These are phyloP conservation scores for Noctilio leporinus DNA, from an alignment of 2,113 vertebrate genomes.

Conservation along the genomic window DNA sequence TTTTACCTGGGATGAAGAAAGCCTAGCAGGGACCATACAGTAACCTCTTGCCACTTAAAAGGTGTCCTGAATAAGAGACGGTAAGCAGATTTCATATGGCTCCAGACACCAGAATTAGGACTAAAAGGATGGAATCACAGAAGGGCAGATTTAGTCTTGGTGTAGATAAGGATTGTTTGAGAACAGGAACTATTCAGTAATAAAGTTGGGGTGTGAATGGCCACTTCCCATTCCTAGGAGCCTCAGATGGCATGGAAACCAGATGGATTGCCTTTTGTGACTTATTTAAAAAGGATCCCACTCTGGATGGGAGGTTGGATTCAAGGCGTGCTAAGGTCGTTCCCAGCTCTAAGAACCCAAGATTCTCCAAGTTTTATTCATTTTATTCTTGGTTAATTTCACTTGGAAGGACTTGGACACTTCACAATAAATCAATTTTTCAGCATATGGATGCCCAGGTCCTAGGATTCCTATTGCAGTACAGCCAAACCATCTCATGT, in stretches of 20 bases:
- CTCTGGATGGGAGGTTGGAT: background rate
- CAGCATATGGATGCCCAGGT: background rate
- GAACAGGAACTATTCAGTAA: background rate
- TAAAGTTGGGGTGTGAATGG: background rate
- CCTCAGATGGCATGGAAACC: background rate
- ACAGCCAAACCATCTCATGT: background rate
- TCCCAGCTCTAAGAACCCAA: background rate
- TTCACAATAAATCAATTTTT: background rate
- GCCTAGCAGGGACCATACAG: background rate
- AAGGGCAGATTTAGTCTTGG: background rate
- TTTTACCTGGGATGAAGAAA: background rate
- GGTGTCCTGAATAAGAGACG: background rate
- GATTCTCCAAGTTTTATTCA: background rate
- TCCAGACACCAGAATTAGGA: background rate
- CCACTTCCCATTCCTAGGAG: background rate
- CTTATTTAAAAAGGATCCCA: background rate
- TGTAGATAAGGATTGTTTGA: background rate
- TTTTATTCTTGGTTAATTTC: slow-evolving; percentile 32
- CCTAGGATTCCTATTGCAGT: background rate
- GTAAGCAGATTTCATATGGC: background rate
- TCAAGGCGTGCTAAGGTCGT: background rate
- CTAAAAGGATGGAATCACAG: background rate
- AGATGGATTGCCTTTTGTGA: background rate
- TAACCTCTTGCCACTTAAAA: background rate
- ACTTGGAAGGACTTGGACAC: background rate